Conservation (phyloP, 2,888 invertebrate species). For the Ophion slaviceki region DNA sequence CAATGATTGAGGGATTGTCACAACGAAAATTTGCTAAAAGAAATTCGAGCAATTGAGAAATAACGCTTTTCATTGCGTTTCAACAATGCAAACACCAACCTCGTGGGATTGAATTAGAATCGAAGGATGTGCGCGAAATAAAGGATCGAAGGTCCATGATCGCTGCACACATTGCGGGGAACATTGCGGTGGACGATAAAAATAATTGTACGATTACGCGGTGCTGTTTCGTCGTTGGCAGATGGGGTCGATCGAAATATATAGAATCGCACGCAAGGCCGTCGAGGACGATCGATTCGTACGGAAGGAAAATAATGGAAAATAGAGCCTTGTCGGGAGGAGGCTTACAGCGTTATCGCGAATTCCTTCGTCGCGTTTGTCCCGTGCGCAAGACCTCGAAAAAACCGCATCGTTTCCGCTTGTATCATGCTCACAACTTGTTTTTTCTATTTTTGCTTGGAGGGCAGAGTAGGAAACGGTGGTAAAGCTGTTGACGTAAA, state of each 20-base stretch:
- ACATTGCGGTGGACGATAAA: background rate
- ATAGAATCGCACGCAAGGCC: conserved; percentile 32
- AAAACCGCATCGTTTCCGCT: background rate
- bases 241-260: conserved; percentile 46
- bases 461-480: background rate
- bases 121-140: background rate
- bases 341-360: conserved; percentile 30
- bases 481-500: no score
- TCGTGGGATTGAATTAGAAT: no score
- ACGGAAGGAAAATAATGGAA: conserved; percentile 45
- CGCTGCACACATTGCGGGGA: background rate
- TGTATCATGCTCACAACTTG: background rate
- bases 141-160: background rate
- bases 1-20: no score
- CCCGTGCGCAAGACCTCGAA: conserved; percentile 16
- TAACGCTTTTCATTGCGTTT: no score
- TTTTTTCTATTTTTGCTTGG: background rate
- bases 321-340: conserved; percentile 35
- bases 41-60: no score
- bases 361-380: conserved; percentile 23
- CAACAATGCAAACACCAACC: no score
- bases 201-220: background rate
- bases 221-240: background rate
- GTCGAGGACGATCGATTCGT: conserved; percentile 46
- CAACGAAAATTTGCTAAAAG: no score